Base-by-base conservation (phyloP, 2,888 invertebrate genomes). In the Brenthis hecate region DNA sequence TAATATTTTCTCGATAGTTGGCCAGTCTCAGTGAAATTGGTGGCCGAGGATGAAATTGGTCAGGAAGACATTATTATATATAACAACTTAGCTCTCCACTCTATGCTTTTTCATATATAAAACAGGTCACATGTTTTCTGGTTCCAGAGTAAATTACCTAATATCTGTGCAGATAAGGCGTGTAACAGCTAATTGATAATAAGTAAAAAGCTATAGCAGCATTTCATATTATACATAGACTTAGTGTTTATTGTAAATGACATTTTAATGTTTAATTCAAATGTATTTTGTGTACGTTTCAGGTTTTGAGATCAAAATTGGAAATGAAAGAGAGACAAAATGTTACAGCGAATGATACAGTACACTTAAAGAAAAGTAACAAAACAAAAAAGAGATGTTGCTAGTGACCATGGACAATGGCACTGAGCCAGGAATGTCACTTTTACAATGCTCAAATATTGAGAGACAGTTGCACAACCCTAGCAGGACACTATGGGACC, bases 231-330 rank as follows among this genome's bases (percentile, higher is more conserved):
- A 43, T 43, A 11, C 13, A n/a, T 16, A 53, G 14, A 3, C 3
- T 53, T 53, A n/a, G 3, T n/a, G 2, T 53, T 53, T 16, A 53
- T 53, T 16, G 28, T 56, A 16, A 28, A 28, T 28, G 28, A n/a
- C 6, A 1, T 48, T 28, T 13, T 28, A 51, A 61, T 48, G 0
- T 13, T 8, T 54, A 32, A 16, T 8, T 5, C n/a, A 23, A 62
- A 47, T 23, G 13, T 55, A 13, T 13, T 32, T 48, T 56, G 16
- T 56, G 23, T 28, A 13, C 8, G 56, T 94, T 95, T 77, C 95
- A 97, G 94, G 98, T 98, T 77, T 93, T 98, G 86, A 94, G 95
- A 85, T 96, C 96, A 73, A 98, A 98, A 93, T 95, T 96, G 87
- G 96, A 96, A 87, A 94, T 95, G 92, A 95, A 95, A 83, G 96